These are phyloP conservation scores for Lasiurus borealis DNA, from an alignment of 2,113 vertebrate genomes.

Conservation along the genomic window DNA sequence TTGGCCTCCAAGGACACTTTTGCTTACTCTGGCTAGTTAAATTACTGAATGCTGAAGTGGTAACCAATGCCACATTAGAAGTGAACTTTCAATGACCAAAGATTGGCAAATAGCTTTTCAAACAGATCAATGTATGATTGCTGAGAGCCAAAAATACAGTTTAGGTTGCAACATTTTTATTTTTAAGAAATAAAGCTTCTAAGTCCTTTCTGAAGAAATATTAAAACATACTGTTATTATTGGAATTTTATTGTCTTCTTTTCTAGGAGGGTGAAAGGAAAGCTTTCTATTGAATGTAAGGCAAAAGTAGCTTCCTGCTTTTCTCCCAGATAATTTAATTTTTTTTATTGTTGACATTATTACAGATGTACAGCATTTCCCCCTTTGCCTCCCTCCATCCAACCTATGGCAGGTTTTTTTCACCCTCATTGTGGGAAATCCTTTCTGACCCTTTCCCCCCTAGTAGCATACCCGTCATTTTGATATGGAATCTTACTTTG, in stretches of 20 bases:
- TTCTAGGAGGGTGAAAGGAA: constrained; percentile 19
- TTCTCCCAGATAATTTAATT: neutral
- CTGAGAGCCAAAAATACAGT: constrained; percentile 23
- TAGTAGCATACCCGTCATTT: neutral
- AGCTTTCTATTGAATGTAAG: neutral
- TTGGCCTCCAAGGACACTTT: neutral
- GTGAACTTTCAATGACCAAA: neutral
- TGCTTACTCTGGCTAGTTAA: constrained; percentile 18
- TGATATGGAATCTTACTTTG: constrained; percentile 74
- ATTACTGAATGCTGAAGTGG: neutral
- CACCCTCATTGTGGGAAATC: neutral
- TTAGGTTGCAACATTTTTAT: neutral
- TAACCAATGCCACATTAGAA: neutral
- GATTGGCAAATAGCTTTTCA: constrained; percentile 27
- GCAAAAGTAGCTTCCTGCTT: constrained; percentile 22
- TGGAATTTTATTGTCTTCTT: neutral
- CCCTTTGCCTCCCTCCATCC: neutral
- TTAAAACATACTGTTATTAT: constrained; percentile 9
- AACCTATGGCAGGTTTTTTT: neutral
- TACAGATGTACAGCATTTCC: neutral
- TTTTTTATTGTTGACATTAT: neutral
- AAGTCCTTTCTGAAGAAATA: constrained; percentile 32
- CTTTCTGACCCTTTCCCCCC: neutral
- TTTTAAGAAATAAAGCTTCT: constrained; percentile 58
- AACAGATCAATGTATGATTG: constrained; percentile 19